Evolutionary conservation across 1,140 invertebrate species (phyloP), one percentile per base, ranked within the genome.

Genomic region (Procambarus clarkii): DNA sequence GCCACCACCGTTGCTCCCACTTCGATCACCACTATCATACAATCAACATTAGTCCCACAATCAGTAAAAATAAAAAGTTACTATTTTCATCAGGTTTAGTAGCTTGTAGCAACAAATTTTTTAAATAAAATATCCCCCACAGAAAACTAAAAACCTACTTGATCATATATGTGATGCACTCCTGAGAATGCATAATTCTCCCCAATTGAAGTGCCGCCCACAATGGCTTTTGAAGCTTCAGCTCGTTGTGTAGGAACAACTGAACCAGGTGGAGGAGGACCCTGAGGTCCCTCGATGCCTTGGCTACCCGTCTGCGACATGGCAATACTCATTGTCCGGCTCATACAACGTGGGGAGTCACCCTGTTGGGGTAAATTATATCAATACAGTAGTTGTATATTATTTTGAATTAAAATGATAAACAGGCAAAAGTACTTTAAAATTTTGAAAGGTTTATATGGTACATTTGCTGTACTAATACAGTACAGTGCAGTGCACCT

Each of bases 171-270:
- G 94, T 98, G 97, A 94, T 98, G 97, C 86, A 98, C 97, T 69
- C 97, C 97, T 92, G 96, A 96, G 94, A 97, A 98, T 2, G 97
- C 97, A 96, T 98, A 98, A 94, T 97, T 97, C 93, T 97, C 97
- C 90, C 96, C 96, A 92, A 97, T 96, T 46, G 96, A 96, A 93
- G 96, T 96, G 54, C 96, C 96, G 94, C 96, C 94, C 21, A 95
- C 94, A 74, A 95, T 95, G 45, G 95, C 94, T 93, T 94, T 95
- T 79, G 95, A 96, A 76, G 96, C 95, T 93, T 96, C 95, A 21
- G 94, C 94, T 93, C 94, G 94, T 93, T 94, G 95, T 91, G 93
- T 95, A 91, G 94, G 96, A 92, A 94, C 94, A 92, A 94, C 93
- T 93, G 54, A 94, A 93, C 85, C 95, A n/a, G 82, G 9, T 15